Evolutionary conservation across 2,888 invertebrate species (phyloP).

Genomic region (Halictus quadricinctus): DNA sequence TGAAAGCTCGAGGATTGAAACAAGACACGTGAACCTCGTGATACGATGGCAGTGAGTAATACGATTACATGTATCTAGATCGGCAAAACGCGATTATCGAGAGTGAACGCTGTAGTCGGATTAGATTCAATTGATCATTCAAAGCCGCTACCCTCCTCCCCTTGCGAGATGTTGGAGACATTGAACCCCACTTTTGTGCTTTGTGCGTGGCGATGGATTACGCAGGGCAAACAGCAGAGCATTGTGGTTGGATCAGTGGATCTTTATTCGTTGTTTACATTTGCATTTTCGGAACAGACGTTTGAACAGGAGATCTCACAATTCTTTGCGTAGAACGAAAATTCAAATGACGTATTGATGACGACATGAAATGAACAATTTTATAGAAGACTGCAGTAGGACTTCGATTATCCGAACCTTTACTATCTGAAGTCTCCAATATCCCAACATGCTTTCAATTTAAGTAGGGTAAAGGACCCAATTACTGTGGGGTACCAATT

Average conservation of each 20-base stretch:
- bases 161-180: not conserved
- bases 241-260: not conserved
- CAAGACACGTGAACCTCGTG: not conserved
- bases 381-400: no score
- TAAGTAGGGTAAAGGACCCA: no score
- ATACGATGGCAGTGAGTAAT: constrained; percentile 1
- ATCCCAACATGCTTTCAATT: no score
- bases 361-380: no score
- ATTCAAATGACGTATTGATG: not conserved
- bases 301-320: not conserved
- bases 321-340: not conserved
- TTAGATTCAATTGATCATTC: constrained; percentile 12
- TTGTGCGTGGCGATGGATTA: not conserved
- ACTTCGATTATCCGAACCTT: no score
- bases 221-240: not conserved
- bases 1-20: not conserved
- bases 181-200: constrained; percentile 2
- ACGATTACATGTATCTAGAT: constrained; percentile 5
- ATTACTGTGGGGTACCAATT: no score
- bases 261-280: not conserved
- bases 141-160: not conserved
- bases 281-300: no score
- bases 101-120: not conserved
- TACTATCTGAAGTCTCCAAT: no score
- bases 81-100: not conserved